Evolutionary conservation across 2,888 invertebrate genomes (phyloP), one percentile per base, ranked within the genome.

Genomic region (Resseliella maxima): DNA sequence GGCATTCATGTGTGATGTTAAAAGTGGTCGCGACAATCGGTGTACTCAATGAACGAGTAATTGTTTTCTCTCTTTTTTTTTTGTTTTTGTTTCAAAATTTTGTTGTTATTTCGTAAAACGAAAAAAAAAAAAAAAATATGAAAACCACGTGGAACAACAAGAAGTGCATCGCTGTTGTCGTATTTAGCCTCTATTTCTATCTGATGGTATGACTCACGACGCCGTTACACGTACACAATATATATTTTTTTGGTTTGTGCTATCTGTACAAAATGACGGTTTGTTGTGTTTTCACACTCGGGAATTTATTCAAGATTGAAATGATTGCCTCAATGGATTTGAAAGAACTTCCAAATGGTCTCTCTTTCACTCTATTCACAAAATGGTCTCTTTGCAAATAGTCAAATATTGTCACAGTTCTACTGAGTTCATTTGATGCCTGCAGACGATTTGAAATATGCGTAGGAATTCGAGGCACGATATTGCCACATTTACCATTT

Each of bases 161-260:
- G 12, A 72, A 72, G 27, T 35, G 31, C 15, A 35, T 72, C 15
- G 59, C n/a, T 15, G 2, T 72, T 31, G 72, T 31, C 31, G 31
- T 10, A 72, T 27, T 59, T 2, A 24, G 24, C 21, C 15, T 5
- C 5, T 5, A 59, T 24, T 15, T 72, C 72, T 72, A 72, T 72
- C 72, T 72, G 72, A 72, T 72, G 72, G 72, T 31, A 72, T 72
- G 72, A 72, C 72, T 72, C 72, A 72, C 72, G 72, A 72, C 72
- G 72, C 72, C 72, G 72, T 35, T 31, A 31, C 72, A 59, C 27
- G 59, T 27, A 50, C 46, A 50, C 18, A 50, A 2, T 18, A 18
- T 2, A 2, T 8, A 15, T 50, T 8, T 50, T 8, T 2, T 50
- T 50, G 41, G 6, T 8, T 15, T 8, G 46, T 18, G 46, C 8